Conservation (phyloP, 2,888 invertebrate genomes). For the Drosophila kuntzei region DNA sequence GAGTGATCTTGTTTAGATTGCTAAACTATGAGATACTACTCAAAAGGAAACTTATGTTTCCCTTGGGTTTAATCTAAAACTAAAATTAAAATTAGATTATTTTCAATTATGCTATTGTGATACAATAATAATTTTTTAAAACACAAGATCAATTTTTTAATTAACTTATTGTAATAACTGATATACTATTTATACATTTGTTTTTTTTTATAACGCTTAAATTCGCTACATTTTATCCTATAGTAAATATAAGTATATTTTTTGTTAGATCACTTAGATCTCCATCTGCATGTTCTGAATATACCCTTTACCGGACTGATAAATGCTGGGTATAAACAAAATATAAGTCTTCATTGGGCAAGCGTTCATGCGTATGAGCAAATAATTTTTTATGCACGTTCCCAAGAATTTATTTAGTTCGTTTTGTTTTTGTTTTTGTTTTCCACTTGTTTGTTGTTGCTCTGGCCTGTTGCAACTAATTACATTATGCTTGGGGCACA, state of each 20-base stretch:
- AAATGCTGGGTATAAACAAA: conserved; percentile 9
- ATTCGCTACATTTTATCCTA: too few relatives aligned
- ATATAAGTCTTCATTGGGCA: conserved; percentile 36
- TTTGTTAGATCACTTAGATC: neutral
- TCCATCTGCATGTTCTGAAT: neutral
- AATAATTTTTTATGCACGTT: conserved; percentile 62
- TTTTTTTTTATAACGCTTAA: too few relatives aligned
- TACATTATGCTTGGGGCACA: conserved; percentile 45
- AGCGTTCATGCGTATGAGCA: conserved; percentile 48
- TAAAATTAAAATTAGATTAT: too few relatives aligned
- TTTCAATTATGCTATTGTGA: too few relatives aligned
- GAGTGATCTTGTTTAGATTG: neutral
- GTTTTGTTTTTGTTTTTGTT: conserved; percentile 21
- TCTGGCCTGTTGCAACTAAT: conserved; percentile 49
- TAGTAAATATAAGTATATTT: neutral
- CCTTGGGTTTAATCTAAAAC: too few relatives aligned
- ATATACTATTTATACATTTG: too few relatives aligned
- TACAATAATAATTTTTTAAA: too few relatives aligned
- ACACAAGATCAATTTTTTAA: too few relatives aligned
- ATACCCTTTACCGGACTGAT: neutral
- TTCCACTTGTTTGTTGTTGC: conserved; percentile 37
- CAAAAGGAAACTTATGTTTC: neutral
- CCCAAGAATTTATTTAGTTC: conserved; percentile 43
- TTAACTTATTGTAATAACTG: too few relatives aligned
- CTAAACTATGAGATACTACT: conserved; percentile 3